A percentile compares a stretch with the other conserved stretches of the same genome.
phyloP scores from a whole-genome alignment of 1,140 invertebrate species.

The Anthonomus grandis region DNA sequence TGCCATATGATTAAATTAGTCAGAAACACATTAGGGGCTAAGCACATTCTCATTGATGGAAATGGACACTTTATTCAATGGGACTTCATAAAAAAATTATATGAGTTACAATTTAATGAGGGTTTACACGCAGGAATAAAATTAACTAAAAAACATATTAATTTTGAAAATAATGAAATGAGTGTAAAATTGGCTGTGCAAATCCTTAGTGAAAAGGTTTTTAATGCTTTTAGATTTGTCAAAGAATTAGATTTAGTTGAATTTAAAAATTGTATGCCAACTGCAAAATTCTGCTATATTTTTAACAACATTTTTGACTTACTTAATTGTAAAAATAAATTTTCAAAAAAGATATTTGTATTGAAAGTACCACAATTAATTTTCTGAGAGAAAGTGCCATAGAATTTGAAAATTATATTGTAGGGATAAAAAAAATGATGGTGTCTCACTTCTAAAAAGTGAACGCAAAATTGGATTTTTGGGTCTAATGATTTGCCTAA shows the following conservation, averaged over 20 bases:
- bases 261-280: constrained; percentile 23
- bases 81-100: constrained; percentile 26
- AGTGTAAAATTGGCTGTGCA: too few relatives aligned
- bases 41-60: constrained; percentile 15
- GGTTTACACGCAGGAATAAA: constrained; percentile 28
- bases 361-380: too few relatives aligned
- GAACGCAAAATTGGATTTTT: too few relatives aligned
- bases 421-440: too few relatives aligned
- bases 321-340: constrained; percentile 30
- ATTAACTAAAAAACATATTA: constrained; percentile 30
- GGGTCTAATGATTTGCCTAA: too few relatives aligned
- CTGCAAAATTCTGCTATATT: constrained; percentile 25
- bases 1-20: constrained; percentile 38
- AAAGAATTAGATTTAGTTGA: constrained; percentile 8
- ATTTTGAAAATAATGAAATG: constrained; percentile 27
- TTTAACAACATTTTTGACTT: constrained; percentile 34
- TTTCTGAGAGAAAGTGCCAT: too few relatives aligned
- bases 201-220: constrained; percentile 30
- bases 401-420: too few relatives aligned
- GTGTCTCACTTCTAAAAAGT: too few relatives aligned
- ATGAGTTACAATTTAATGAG: constrained; percentile 25
- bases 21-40: constrained; percentile 30
- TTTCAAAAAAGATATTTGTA: constrained; percentile 29
- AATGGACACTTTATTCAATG: constrained; percentile 22
- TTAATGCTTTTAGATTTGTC: constrained; percentile 23